Percentiles rank a stretch among this genome's conserved stretches.
These are phyloP conservation scores for Pseudococcus longispinus DNA, from an alignment of 2,888 invertebrate genomes.

Conservation along the genomic window DNA sequence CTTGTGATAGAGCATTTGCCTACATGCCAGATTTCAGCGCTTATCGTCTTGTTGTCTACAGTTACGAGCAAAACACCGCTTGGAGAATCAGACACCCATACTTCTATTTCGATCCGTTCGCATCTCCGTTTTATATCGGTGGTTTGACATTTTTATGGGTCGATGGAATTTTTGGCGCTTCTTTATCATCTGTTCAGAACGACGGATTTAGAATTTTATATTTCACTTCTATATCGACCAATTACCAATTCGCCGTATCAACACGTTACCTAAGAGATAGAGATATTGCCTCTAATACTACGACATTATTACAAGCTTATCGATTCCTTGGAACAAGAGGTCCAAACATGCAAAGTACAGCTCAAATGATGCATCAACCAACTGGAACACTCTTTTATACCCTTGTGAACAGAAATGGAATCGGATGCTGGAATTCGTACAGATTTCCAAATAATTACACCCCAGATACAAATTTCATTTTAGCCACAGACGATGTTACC, in stretches of 20 bases:
- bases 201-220: constrained; percentile 70
- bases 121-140: constrained; percentile 76
- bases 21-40: constrained; percentile 77
- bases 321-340: constrained; percentile 79
- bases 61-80: constrained; percentile 74
- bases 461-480: constrained; percentile 69
- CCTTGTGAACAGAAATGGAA: constrained; percentile 76
- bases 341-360: constrained; percentile 75
- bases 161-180: constrained; percentile 81
- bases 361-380: constrained; percentile 74
- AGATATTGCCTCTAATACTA: constrained; percentile 72
- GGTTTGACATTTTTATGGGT: constrained; percentile 84
- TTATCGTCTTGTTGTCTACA: constrained; percentile 80
- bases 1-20: constrained; percentile 77
- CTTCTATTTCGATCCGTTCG: constrained; percentile 77
- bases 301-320: constrained; percentile 68
- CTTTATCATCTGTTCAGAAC: constrained; percentile 69
- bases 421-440: constrained; percentile 80
- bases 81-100: constrained; percentile 80
- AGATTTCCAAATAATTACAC: constrained; percentile 70
- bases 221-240: constrained; percentile 84
- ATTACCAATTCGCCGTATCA: constrained; percentile 79
- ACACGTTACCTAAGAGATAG: constrained; percentile 76
- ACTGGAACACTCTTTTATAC: constrained; percentile 78
- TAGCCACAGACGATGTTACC: constrained; percentile 70